A percentile compares a stretch with the other conserved stretches of the same genome.
Evolutionary conservation across 2,113 vertebrate genomes (phyloP).

Genomic region (Turdus rufiventris): DNA sequence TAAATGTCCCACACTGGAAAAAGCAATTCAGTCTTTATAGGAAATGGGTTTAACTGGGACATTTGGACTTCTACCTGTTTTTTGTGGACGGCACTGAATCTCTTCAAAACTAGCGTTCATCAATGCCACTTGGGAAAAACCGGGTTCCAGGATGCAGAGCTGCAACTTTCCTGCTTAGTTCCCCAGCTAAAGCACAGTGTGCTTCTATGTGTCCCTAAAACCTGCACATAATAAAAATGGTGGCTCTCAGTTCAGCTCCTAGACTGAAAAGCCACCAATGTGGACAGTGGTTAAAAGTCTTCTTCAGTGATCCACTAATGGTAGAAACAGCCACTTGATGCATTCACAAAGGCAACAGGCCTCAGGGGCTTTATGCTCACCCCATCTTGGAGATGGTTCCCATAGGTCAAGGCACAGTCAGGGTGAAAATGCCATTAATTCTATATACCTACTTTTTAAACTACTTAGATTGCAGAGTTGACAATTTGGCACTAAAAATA

Average conservation of each 20-base stretch:
- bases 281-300: neutral
- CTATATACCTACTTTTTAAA: neutral
- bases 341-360: neutral
- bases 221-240: neutral
- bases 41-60: neutral
- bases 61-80: neutral
- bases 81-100: neutral
- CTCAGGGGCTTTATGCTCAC: neutral
- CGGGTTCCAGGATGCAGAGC: neutral
- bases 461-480: neutral
- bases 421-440: neutral
- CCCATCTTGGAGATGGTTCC: neutral
- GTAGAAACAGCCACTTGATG: neutral
- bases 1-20: neutral
- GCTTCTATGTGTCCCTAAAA: neutral
- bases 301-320: neutral
- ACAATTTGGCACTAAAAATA: neutral
- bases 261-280: neutral
- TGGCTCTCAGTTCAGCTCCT: neutral
- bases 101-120: neutral
- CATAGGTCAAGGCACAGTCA: neutral
- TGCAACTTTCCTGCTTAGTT: neutral
- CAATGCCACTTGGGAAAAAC: neutral
- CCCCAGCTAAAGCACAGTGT: neutral
- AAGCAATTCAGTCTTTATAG: neutral